Conservation (phyloP, 2,888 invertebrate species). For the Heteropelma amictum region DNA sequence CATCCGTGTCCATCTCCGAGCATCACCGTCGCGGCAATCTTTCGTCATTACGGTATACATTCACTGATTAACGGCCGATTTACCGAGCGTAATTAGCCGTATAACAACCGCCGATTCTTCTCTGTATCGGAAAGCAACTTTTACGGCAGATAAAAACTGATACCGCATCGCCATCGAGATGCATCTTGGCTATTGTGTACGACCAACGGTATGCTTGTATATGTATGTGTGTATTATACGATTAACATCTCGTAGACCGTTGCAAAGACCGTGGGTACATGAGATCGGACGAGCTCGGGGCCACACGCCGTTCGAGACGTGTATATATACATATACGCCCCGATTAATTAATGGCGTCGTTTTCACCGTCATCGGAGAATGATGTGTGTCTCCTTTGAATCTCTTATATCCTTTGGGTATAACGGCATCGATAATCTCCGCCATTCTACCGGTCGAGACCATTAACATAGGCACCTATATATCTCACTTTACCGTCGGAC, state of each 20-base stretch:
- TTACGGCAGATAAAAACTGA: constrained; percentile 9
- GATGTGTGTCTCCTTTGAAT: constrained; percentile 38
- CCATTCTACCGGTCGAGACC: constrained; percentile 18
- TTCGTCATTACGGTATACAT: constrained; percentile 54
- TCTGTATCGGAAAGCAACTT: too few relatives aligned
- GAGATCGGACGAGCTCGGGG: neutral
- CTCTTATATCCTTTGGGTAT: constrained; percentile 29
- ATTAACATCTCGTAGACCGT: neutral
- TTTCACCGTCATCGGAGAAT: constrained; percentile 49
- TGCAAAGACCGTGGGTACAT: neutral
- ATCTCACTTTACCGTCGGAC: constrained; percentile 26
- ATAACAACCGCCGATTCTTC: constrained; percentile 56
- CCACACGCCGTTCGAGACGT: constrained; percentile 24
- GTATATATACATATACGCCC: too few relatives aligned
- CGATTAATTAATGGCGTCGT: constrained; percentile 51
- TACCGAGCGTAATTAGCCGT: constrained; percentile 56
- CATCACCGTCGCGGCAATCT: constrained; percentile 52
- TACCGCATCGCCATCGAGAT: constrained; percentile 29
- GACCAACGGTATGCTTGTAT: neutral
- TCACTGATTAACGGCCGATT: constrained; percentile 57
- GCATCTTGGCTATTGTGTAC: constrained; percentile 5
- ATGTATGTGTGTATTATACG: neutral
- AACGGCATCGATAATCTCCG: constrained; percentile 33
- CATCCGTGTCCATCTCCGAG: constrained; percentile 16
- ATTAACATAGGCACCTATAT: constrained; percentile 9